Evolutionary conservation across 2,113 vertebrate species (phyloP).

Genomic region (Oplegnathus fasciatus): DNA sequence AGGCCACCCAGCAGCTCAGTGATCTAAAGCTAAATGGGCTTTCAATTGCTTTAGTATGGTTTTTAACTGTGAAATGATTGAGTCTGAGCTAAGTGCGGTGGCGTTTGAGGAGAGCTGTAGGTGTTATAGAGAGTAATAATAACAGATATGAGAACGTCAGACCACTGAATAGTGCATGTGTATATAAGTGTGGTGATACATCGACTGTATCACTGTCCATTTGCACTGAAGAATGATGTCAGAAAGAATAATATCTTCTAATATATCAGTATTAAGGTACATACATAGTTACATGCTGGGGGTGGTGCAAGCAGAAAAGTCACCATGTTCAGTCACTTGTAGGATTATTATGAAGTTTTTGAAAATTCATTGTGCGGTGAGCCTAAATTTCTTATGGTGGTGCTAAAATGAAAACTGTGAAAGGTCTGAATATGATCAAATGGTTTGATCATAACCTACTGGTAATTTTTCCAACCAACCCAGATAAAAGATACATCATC

Average conservation of each 20-base stretch:
- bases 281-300: no score
- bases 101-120: conserved; percentile 13
- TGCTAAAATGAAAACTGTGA: no score
- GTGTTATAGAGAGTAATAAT: not conserved
- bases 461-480: not conserved
- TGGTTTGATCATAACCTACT: not conserved
- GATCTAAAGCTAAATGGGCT: conserved; percentile 47
- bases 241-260: no score
- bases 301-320: no score
- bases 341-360: no score
- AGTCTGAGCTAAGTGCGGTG: conserved; percentile 19
- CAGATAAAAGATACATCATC: no score
- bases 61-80: conserved; percentile 34
- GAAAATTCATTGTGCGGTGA: no score
- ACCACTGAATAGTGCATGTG: not conserved
- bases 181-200: not conserved
- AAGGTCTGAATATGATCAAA: not conserved
- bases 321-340: no score
- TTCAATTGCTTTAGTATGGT: conserved; percentile 2
- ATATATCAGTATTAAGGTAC: no score
- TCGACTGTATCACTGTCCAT: not conserved
- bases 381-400: no score
- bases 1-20: conserved; percentile 24
- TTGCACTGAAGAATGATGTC: not conserved
- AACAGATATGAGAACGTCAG: not conserved